Evolutionary conservation across 2,888 invertebrate genomes (phyloP).

Genomic region (Pimpla rufipes): DNA sequence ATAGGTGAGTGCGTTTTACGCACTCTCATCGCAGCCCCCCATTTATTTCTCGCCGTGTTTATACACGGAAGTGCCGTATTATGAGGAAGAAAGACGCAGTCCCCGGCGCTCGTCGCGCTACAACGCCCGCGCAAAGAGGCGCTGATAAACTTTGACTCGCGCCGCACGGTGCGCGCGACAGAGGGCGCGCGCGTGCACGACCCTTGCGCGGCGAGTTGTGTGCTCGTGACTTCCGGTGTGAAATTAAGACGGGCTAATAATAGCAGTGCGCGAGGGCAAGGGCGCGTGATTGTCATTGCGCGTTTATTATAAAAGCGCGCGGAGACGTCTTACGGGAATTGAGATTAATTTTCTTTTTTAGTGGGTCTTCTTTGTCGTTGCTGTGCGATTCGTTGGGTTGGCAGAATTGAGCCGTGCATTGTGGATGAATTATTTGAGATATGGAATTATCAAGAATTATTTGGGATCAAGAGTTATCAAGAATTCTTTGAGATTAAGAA

Average conservation of each 20-base stretch:
- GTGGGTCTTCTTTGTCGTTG: too few species aligned
- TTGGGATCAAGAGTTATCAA: too few species aligned
- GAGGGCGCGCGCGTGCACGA: neutral
- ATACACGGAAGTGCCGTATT: constrained; percentile 38
- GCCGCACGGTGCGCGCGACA: constrained; percentile 30
- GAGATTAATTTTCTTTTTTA: too few species aligned
- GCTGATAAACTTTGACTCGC: constrained; percentile 74
- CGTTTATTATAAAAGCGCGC: neutral
- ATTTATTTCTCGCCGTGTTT: constrained; percentile 29
- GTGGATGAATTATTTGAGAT: too few species aligned
- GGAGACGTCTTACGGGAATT: too few species aligned
- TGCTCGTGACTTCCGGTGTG: neutral
- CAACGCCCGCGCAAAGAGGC: constrained; percentile 68
- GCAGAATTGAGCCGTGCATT: too few species aligned
- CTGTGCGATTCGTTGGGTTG: too few species aligned
- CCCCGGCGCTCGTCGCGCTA: neutral
- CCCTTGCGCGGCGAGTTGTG: neutral
- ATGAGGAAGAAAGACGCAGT: constrained; percentile 52
- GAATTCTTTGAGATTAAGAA: too few species aligned
- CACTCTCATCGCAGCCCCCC: constrained; percentile 55
- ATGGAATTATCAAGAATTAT: too few species aligned
- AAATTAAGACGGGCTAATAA: neutral
- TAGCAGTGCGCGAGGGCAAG: neutral
- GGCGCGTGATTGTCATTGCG: neutral
- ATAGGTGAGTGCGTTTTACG: constrained; percentile 33